These are phyloP conservation scores for Pemphredon lugubris DNA, from an alignment of 2,888 invertebrate genomes.

Conservation along the genomic window DNA sequence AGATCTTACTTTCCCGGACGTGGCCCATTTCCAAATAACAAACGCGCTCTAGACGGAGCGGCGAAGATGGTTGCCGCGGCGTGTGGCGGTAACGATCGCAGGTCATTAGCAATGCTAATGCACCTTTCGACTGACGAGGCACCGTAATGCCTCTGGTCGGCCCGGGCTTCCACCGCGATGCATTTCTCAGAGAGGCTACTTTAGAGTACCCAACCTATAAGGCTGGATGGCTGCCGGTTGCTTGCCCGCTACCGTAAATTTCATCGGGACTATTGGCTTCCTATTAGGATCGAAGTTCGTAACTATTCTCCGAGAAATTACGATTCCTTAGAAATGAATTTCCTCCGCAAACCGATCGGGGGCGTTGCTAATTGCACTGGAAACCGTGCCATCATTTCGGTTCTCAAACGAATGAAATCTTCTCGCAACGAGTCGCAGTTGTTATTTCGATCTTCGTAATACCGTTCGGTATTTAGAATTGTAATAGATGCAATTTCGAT, in stretches of 20 bases:
- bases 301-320: conserved; percentile 51
- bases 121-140: conserved; percentile 78
- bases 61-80: conserved; percentile 61
- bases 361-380: conserved; percentile 21
- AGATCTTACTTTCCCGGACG: conserved; percentile 18
- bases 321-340: conserved; percentile 31
- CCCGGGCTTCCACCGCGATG: conserved; percentile 41
- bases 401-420: no score
- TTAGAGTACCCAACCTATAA: conserved; percentile 34
- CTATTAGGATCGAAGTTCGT: conserved; percentile 59
- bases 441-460: no score
- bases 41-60: conserved; percentile 36
- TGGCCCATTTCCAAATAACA: conserved; percentile 59
- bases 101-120: conserved; percentile 80
- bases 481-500: no score
- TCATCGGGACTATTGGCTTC: conserved; percentile 61
- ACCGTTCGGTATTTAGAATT: no score
- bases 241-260: conserved; percentile 54
- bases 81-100: conserved; percentile 77
- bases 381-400: no score
- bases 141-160: conserved; percentile 69
- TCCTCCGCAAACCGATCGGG: conserved; percentile 11
- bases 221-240: conserved; percentile 19
- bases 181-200: conserved; percentile 66
- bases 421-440: no score